Evolutionary conservation across 2,888 invertebrate genomes (phyloP).

Genomic region (Helleia helle): DNA sequence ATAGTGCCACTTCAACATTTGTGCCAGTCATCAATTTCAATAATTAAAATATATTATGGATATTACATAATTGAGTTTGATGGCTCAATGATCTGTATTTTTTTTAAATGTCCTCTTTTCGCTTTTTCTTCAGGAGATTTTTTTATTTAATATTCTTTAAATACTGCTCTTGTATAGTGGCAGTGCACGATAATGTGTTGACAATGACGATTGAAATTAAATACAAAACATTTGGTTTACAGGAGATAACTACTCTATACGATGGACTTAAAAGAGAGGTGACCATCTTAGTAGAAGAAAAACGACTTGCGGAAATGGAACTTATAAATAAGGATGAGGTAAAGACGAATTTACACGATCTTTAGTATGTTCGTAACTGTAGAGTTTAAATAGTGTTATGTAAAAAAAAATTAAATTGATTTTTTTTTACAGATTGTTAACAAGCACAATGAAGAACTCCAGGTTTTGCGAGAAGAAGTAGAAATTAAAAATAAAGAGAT

Average conservation of each 20-base stretch:
- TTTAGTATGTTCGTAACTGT: neutral
- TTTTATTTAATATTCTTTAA: too few species aligned
- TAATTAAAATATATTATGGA: too few species aligned
- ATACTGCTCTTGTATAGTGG: too few species aligned
- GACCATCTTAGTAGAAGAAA: conserved; percentile 16
- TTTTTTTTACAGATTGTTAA: conserved; percentile 22
- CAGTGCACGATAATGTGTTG: too few species aligned
- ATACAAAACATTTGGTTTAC: neutral
- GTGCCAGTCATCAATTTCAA: too few species aligned
- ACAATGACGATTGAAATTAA: too few species aligned
- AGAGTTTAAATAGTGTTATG: too few species aligned
- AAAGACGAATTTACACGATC: neutral
- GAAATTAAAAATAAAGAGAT: conserved; percentile 22
- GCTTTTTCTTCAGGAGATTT: too few species aligned
- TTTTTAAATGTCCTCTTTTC: too few species aligned
- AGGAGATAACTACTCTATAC: conserved; percentile 20
- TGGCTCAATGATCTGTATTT: too few species aligned
- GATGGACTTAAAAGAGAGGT: conserved; percentile 20
- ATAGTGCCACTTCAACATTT: too few species aligned
- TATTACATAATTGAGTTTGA: too few species aligned
- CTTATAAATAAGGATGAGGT: conserved; percentile 23
- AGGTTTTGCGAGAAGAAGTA: conserved; percentile 21
- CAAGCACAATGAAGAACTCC: conserved; percentile 18
- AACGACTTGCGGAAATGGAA: conserved; percentile 17
- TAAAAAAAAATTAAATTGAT: neutral